A percentile compares a stretch with the other conserved stretches of the same genome.
Evolutionary conservation across 2,888 invertebrate genomes (phyloP).

Genomic region (Autographa pulchrina): DNA sequence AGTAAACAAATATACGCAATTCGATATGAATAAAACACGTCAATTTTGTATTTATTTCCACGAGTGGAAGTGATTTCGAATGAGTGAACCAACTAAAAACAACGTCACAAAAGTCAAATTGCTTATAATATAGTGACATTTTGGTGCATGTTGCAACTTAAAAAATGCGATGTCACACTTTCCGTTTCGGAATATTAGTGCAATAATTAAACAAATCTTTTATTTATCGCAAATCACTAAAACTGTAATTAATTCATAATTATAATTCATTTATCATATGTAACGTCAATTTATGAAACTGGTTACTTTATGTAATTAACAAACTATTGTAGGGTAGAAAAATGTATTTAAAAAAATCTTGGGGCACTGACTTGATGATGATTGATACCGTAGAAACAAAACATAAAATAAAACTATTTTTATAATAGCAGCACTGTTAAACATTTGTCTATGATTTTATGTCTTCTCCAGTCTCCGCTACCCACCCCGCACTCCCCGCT

Average conservation of each 20-base stretch:
- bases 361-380: no score
- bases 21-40: conserved; percentile 27
- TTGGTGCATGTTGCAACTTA: background rate
- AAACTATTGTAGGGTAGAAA: no score
- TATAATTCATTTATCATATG: no score
- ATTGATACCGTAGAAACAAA: background rate
- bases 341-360: no score
- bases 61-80: conserved; percentile 31
- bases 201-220: background rate
- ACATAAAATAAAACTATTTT: background rate
- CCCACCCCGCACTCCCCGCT: conserved; percentile 66
- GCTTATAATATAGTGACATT: background rate
- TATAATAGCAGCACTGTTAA: conserved; percentile 30
- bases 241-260: no score
- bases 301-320: no score
- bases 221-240: no score
- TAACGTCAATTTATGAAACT: no score
- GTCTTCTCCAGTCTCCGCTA: conserved; percentile 59
- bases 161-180: background rate
- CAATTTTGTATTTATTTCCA: conserved; percentile 40
- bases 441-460: conserved; percentile 57
- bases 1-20: conserved; percentile 50
- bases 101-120: background rate
- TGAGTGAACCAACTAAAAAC: conserved; percentile 9
- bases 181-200: background rate